phyloP scores from a whole-genome alignment of 2,888 invertebrate species.

The Hemaris fuciformis region DNA sequence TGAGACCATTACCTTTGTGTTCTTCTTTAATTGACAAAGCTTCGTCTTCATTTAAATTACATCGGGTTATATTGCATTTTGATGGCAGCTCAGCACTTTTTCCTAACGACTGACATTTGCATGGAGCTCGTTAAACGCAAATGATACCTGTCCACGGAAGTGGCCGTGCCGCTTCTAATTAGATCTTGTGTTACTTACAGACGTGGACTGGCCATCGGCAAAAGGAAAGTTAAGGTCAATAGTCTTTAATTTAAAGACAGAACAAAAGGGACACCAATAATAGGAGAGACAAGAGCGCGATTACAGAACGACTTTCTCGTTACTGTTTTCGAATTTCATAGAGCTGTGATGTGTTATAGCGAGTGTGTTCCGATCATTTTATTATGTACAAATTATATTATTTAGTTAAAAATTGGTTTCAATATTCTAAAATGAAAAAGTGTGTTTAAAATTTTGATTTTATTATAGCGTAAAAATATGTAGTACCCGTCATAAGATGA shows the following conservation, averaged over 20 bases:
- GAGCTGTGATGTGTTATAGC: slow-evolving; percentile 31
- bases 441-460: too few species aligned
- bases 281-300: slow-evolving; percentile 60
- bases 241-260: slow-evolving; percentile 71
- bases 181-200: slow-evolving; percentile 49
- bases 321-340: slow-evolving; percentile 37
- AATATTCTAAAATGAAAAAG: not conserved
- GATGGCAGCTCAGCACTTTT: not conserved
- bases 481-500: too few species aligned
- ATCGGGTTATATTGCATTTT: not conserved
- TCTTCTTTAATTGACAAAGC: not conserved
- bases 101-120: slow-evolving; percentile 8
- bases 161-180: slow-evolving; percentile 38
- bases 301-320: slow-evolving; percentile 55
- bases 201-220: slow-evolving; percentile 34
- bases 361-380: not conserved
- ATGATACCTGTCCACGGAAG: slow-evolving; percentile 32
- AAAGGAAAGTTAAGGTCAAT: slow-evolving; percentile 65
- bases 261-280: slow-evolving; percentile 70
- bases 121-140: slow-evolving; percentile 13
- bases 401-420: not conserved
- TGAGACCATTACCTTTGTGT: too few species aligned
- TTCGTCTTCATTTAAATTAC: not conserved
- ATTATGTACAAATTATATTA: not conserved
- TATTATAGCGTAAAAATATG: too few species aligned